Percentiles rank a stretch among this genome's conserved stretches.
Conservation (phyloP, 2,113 vertebrate genomes). For the Isichthys henryi region DNA sequence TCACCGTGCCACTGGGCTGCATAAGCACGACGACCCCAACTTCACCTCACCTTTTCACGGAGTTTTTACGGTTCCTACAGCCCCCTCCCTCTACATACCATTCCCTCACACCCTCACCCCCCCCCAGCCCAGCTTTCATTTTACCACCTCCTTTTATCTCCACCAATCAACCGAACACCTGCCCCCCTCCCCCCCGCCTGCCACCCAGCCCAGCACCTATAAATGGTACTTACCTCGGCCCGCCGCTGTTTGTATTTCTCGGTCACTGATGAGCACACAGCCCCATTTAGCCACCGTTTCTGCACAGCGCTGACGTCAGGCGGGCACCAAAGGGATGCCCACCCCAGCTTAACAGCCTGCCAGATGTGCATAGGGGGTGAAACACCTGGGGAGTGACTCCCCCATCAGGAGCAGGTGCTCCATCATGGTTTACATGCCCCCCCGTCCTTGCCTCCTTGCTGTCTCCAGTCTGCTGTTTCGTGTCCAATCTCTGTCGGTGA, state of each 20-base stretch:
- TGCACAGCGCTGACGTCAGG: background rate
- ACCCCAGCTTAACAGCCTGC: background rate
- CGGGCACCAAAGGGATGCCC: background rate
- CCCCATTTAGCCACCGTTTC: background rate
- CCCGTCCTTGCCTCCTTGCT: background rate
- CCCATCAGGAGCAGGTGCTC: slow-evolving; percentile 26
- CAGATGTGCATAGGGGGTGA: background rate
- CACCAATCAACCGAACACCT: slow-evolving; percentile 57
- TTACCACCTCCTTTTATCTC: slow-evolving; percentile 60
- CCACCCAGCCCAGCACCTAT: background rate
- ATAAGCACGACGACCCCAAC: slow-evolving; percentile 59
- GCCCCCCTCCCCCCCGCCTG: slow-evolving; percentile 33
- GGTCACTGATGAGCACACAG: background rate
- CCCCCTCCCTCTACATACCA: slow-evolving; percentile 30
- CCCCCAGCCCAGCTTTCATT: slow-evolving; percentile 28
- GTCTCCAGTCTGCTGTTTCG: background rate
- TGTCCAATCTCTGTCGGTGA: background rate
- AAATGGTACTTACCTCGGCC: background rate
- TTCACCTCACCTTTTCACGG: slow-evolving; percentile 57
- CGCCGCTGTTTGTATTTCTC: background rate
- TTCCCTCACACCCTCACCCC: slow-evolving; percentile 21
- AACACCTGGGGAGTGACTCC: background rate
- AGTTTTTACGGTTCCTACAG: slow-evolving; percentile 50
- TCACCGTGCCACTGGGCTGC: slow-evolving; percentile 36
- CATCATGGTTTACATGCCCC: background rate